phyloP scores from a whole-genome alignment of 2,888 invertebrate species.

The Tachina lurida region DNA sequence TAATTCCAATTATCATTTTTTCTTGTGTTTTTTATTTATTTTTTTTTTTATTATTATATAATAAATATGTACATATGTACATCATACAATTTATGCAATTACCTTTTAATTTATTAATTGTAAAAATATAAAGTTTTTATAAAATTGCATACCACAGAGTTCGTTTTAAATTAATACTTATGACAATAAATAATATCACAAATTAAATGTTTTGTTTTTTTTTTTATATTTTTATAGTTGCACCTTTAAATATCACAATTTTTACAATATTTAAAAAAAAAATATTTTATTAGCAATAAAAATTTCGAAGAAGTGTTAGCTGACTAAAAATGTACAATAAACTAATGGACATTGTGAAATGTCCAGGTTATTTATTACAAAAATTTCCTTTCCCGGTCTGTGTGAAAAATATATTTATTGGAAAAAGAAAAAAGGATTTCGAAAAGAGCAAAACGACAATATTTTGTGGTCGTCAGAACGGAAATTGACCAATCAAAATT shows the following conservation, averaged over 20 bases:
- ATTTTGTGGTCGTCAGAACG: slow-evolving; percentile 73
- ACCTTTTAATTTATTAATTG: slow-evolving; percentile 21
- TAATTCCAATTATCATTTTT: neutral
- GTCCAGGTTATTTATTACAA: slow-evolving; percentile 66
- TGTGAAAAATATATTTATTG: slow-evolving; percentile 40
- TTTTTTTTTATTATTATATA: neutral
- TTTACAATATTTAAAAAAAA: slow-evolving; percentile 3
- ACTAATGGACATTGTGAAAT: slow-evolving; percentile 56
- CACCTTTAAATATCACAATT: slow-evolving; percentile 62
- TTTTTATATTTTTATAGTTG: slow-evolving; percentile 36
- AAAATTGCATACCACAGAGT: neutral
- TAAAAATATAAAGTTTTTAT: neutral
- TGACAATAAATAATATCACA: slow-evolving; percentile 23
- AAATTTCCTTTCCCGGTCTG: slow-evolving; percentile 37
- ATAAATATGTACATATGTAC: neutral
- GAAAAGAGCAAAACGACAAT: slow-evolving; percentile 10
- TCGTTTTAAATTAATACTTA: slow-evolving; percentile 1
- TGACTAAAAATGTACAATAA: slow-evolving; percentile 50
- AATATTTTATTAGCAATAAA: slow-evolving; percentile 31
- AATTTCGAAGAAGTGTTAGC: slow-evolving; percentile 49
- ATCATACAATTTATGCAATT: slow-evolving; percentile 18
- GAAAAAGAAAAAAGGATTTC: slow-evolving; percentile 30
- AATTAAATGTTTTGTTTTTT: slow-evolving; percentile 33
- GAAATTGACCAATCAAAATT: slow-evolving; percentile 79
- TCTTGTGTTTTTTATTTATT: neutral